phyloP scores from a whole-genome alignment of 1,140 invertebrate species.

The Diploscapter pachys region DNA sequence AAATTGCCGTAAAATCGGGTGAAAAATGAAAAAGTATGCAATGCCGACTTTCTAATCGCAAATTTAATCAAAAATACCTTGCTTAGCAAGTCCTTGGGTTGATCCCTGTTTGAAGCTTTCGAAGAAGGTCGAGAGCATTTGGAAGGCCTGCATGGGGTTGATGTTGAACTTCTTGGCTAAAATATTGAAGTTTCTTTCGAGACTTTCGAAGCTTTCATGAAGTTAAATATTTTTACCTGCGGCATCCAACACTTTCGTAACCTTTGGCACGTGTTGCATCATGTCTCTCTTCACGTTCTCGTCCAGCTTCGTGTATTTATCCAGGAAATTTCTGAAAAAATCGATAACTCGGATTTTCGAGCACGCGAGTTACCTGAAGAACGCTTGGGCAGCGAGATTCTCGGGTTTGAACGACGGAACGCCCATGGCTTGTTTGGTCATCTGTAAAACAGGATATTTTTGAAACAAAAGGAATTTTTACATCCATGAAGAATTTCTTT shows the following conservation, averaged over 20 bases:
- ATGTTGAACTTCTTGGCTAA: constrained; percentile 32
- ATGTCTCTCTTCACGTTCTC: constrained; percentile 25
- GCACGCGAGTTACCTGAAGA: constrained; percentile 1
- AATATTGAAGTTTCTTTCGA: neutral
- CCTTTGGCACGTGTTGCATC: constrained; percentile 32
- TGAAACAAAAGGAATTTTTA: neutral
- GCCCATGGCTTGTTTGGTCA: constrained; percentile 32
- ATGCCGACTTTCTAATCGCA: too few relatives aligned
- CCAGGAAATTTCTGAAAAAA: constrained; percentile 7
- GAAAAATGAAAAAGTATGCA: too few relatives aligned
- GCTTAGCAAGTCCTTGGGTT: too few relatives aligned
- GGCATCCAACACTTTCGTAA: constrained; percentile 24
- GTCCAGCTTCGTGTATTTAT: constrained; percentile 30
- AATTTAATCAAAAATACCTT: too few relatives aligned
- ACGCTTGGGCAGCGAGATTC: constrained; percentile 30
- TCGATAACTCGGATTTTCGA: too few relatives aligned
- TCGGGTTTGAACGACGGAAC: constrained; percentile 26
- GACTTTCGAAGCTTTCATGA: neutral
- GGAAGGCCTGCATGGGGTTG: constrained; percentile 21
- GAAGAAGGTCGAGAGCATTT: constrained; percentile 30
- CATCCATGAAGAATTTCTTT: constrained; percentile 33
- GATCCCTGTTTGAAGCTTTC: constrained; percentile 25
- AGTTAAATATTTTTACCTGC: constrained; percentile 6
- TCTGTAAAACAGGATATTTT: constrained; percentile 9
- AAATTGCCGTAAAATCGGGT: too few relatives aligned